Conservation (phyloP, 2,113 vertebrate genomes). For the Rynchops niger region DNA sequence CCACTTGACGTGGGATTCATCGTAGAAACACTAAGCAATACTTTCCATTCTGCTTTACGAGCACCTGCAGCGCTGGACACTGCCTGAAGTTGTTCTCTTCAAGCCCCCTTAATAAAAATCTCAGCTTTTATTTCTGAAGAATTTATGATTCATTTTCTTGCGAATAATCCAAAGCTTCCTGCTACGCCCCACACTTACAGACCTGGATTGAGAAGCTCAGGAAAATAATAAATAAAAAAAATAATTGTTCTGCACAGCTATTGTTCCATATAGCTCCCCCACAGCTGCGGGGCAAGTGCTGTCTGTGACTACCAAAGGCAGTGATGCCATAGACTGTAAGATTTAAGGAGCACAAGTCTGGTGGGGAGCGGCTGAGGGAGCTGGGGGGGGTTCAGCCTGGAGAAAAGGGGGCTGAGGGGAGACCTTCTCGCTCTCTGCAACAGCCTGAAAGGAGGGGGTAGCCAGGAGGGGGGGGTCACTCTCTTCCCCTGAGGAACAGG, state of each 20-base stretch:
- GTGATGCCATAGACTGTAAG: fast-evolving
- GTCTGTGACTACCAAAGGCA: neutral
- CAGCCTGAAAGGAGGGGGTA: neutral
- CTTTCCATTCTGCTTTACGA: fast-evolving
- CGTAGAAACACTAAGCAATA: fast-evolving
- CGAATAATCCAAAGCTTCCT: neutral
- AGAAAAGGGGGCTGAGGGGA: neutral
- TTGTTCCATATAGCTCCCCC: fast-evolving
- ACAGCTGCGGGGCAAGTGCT: fast-evolving
- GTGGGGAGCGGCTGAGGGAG: neutral
- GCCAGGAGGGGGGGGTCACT: too few species aligned
- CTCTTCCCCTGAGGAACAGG: neutral
- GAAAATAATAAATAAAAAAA: neutral
- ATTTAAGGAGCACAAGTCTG: neutral
- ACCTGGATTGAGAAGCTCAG: neutral
- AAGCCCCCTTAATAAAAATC: neutral
- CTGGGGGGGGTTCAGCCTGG: neutral
- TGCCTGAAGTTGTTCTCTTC: neutral
- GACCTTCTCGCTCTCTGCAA: neutral
- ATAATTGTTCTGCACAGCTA: fast-evolving
- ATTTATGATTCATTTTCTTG: neutral
- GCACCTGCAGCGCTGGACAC: fast-evolving
- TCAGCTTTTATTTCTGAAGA: neutral
- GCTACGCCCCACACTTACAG: neutral
- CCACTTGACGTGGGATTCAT: fast-evolving